These are phyloP conservation scores for Alosa sapidissima DNA, from an alignment of 2,797 vertebrate genomes.

Conservation along the genomic window DNA sequence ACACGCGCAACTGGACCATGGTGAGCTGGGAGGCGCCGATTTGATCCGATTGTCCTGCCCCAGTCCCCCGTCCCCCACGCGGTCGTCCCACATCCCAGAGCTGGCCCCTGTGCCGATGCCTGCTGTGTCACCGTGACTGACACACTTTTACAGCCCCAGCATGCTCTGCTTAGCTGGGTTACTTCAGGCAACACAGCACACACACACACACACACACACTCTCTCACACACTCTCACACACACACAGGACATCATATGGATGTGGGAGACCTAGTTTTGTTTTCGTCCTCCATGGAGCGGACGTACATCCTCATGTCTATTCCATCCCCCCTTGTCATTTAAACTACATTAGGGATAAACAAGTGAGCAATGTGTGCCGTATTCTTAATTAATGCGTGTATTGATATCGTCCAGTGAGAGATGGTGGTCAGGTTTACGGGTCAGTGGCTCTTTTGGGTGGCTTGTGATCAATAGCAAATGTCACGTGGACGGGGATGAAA, in stretches of 20 bases:
- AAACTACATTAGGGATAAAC: constrained; percentile 60
- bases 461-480: constrained; percentile 72
- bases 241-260: constrained; percentile 6
- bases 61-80: constrained; percentile 57
- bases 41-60: constrained; percentile 56
- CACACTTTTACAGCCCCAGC: constrained; percentile 26
- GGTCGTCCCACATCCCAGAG: constrained; percentile 58
- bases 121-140: constrained; percentile 26
- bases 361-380: constrained; percentile 49
- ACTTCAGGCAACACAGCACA: neutral
- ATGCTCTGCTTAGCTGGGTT: neutral
- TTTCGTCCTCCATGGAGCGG: constrained; percentile 45
- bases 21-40: constrained; percentile 58
- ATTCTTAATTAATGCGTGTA: constrained; percentile 65
- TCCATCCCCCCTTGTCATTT: neutral
- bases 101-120: constrained; percentile 43
- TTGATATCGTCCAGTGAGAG: constrained; percentile 59
- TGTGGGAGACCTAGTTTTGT: constrained; percentile 57
- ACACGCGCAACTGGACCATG: constrained; percentile 72
- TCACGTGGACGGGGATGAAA: constrained; percentile 68
- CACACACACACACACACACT: neutral
- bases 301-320: constrained; percentile 42
- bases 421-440: constrained; percentile 71
- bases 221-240: neutral
- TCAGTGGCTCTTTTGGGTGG: constrained; percentile 54